Evolutionary conservation across 2,797 vertebrate genomes (phyloP).

Genomic region (Phoebastria nigripes): DNA sequence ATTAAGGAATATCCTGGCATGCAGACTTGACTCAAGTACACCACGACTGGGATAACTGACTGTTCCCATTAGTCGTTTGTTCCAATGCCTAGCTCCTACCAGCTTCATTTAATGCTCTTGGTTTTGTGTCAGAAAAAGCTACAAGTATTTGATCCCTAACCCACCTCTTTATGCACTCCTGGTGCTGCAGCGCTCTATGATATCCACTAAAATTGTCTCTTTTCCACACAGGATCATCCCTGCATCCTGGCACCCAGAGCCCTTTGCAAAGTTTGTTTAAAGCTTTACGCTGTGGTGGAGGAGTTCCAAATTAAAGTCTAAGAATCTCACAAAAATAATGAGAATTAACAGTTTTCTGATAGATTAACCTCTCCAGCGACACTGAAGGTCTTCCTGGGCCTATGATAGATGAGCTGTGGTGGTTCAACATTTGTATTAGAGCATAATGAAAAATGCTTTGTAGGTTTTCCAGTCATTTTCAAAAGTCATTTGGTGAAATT

Average conservation of each 20-base stretch:
- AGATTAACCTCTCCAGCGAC: not conserved
- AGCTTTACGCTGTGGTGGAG: not conserved
- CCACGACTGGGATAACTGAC: not conserved
- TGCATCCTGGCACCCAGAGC: not conserved
- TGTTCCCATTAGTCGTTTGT: not conserved
- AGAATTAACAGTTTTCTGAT: not conserved
- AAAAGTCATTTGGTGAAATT: not conserved
- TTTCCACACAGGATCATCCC: not conserved
- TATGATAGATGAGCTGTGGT: not conserved
- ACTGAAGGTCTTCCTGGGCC: not conserved
- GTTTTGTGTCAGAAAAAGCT: not conserved
- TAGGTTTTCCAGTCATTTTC: not conserved
- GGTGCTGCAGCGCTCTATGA: not conserved
- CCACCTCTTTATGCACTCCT: not conserved
- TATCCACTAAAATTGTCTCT: not conserved
- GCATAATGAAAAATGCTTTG: not conserved
- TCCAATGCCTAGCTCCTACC: not conserved
- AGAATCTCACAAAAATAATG: not conserved
- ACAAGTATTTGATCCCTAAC: not conserved
- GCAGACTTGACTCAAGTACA: not conserved
- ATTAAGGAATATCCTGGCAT: not conserved
- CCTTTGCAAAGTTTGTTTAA: not conserved
- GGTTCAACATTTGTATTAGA: not conserved
- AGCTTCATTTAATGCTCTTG: not conserved
- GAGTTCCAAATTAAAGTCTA: not conserved